Percentiles rank a stretch among this genome's conserved stretches.
phyloP scores from a whole-genome alignment of 2,797 vertebrate species.

The Trachops cirrhosus region DNA sequence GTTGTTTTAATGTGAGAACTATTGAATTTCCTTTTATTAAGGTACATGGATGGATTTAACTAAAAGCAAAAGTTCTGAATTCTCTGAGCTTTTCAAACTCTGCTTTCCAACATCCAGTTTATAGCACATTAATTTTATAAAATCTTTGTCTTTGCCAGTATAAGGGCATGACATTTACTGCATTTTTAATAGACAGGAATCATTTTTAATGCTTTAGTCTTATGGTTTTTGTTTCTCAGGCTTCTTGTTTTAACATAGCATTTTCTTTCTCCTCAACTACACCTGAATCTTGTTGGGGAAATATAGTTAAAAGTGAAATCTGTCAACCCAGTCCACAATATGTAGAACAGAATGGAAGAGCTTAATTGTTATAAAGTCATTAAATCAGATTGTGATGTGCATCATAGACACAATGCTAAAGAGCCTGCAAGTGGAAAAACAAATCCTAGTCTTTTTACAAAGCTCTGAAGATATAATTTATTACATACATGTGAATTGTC shows the following conservation, averaged over 20 bases:
- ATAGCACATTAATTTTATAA: background rate
- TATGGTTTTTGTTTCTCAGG: background rate
- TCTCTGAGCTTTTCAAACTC: background rate
- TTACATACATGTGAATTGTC: background rate
- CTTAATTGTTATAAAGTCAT: background rate
- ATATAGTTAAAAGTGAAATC: background rate
- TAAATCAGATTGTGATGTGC: background rate
- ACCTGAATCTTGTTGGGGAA: background rate
- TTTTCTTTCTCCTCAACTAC: background rate
- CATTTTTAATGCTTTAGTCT: background rate
- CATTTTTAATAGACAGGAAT: conserved; percentile 6
- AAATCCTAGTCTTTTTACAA: background rate
- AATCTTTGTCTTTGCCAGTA: background rate
- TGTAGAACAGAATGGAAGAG: background rate
- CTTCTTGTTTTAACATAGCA: background rate
- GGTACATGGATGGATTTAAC: background rate
- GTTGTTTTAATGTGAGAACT: conserved; percentile 18
- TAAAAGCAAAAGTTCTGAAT: background rate
- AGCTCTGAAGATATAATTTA: background rate
- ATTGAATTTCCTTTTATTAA: conserved; percentile 25
- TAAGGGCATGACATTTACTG: background rate
- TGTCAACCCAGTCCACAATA: background rate
- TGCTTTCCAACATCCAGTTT: background rate
- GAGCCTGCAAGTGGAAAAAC: background rate
- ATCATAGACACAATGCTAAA: background rate